These are phyloP conservation scores for Girardinichthys multiradiatus DNA, from an alignment of 2,113 vertebrate species.

Conservation along the genomic window DNA sequence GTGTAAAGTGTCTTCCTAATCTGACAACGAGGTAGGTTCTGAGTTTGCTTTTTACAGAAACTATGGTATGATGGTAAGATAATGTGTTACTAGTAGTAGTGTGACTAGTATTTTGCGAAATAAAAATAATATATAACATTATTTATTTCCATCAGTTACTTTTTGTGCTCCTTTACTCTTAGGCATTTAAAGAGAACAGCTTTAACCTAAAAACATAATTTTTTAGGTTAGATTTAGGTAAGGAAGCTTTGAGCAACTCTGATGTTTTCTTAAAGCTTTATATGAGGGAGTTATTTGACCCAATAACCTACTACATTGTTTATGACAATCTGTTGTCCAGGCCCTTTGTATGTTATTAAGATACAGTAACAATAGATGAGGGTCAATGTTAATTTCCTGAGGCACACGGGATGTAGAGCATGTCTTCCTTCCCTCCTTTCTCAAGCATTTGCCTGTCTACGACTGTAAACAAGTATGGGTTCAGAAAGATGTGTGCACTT, in stretches of 20 bases:
- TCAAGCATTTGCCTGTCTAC: conserved; percentile 15
- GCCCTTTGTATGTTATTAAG: conserved; percentile 34
- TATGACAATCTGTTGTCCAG: neutral
- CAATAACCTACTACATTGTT: conserved; percentile 25
- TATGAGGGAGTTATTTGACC: conserved; percentile 9
- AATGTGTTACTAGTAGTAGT: too few species aligned
- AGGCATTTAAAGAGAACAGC: too few species aligned
- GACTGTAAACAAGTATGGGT: conserved; percentile 18
- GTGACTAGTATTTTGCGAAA: too few species aligned
- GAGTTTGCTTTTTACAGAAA: too few species aligned
- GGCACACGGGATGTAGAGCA: conserved; percentile 43
- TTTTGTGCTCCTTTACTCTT: too few species aligned
- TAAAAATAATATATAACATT: too few species aligned
- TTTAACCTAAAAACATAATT: too few species aligned
- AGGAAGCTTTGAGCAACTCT: neutral
- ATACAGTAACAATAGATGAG: conserved; percentile 45
- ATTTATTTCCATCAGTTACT: too few species aligned
- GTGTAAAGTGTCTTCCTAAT: too few species aligned
- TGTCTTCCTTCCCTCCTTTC: conserved; percentile 48
- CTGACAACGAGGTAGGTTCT: too few species aligned
- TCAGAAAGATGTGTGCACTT: conserved; percentile 11
- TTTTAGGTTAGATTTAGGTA: neutral
- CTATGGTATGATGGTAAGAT: too few species aligned
- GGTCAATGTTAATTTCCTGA: conserved; percentile 47
- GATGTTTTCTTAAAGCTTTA: neutral